These are phyloP conservation scores for Chaenocephalus aceratus DNA, from an alignment of 2,113 vertebrate genomes.

Conservation along the genomic window DNA sequence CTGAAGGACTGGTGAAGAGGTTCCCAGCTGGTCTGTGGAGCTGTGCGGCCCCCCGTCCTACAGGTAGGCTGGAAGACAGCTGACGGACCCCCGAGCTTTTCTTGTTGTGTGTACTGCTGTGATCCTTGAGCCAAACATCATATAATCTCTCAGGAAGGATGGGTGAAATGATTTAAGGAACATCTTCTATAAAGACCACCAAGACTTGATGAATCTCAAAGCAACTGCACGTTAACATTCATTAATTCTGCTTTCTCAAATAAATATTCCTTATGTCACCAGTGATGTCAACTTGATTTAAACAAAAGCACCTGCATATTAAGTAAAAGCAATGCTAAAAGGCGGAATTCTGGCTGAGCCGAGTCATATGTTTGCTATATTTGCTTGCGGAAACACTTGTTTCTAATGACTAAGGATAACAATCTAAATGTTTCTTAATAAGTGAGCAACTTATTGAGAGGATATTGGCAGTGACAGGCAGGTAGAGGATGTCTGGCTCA, in stretches of 20 bases:
- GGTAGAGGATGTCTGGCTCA: conserved; percentile 86
- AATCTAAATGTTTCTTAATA: neutral
- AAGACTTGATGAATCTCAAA: neutral
- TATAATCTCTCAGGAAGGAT: conserved; percentile 80
- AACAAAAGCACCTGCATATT: too few relatives aligned
- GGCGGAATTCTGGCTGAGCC: too few relatives aligned
- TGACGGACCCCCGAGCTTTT: conserved; percentile 64
- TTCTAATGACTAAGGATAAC: neutral
- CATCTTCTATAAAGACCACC: neutral
- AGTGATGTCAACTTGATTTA: neutral
- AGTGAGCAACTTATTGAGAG: conserved; percentile 59
- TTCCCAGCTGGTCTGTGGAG: neutral
- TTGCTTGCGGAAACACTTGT: neutral
- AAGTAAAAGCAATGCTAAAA: too few relatives aligned
- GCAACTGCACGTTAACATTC: neutral
- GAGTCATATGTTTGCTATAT: neutral
- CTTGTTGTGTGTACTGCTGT: conserved; percentile 59
- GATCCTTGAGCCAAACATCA: conserved; percentile 63
- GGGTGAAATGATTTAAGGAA: conserved; percentile 84
- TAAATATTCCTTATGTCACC: neutral
- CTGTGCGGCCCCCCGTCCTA: conserved; percentile 17
- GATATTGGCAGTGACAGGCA: conserved; percentile 94
- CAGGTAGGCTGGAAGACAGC: conserved; percentile 51
- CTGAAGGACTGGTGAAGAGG: neutral
- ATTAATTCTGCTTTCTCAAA: neutral